Evolutionary conservation across 2,113 vertebrate species (phyloP).

Genomic region (Aleadryas rufinucha): DNA sequence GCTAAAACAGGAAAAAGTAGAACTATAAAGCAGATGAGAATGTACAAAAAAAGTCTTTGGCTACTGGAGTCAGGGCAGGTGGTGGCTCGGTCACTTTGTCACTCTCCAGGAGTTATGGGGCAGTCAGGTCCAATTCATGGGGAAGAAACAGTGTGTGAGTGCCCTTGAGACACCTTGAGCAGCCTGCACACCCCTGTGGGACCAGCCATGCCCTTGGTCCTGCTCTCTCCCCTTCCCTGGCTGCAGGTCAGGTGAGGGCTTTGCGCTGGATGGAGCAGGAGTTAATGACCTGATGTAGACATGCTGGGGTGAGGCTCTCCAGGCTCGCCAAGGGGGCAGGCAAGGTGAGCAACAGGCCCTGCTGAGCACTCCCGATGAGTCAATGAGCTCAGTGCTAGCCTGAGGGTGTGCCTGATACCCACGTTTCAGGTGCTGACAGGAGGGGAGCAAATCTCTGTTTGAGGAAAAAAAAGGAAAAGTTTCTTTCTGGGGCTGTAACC

Average conservation of each 20-base stretch:
- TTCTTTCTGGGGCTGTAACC: neutral
- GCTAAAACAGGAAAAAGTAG: neutral
- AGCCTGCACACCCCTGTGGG: neutral
- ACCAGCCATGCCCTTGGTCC: neutral
- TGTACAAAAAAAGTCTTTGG: neutral
- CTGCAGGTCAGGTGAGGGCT: neutral
- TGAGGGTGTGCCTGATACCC: neutral
- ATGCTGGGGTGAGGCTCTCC: constrained; percentile 2
- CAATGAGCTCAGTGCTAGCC: neutral
- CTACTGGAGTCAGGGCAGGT: neutral
- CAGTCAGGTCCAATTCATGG: neutral
- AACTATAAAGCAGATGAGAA: neutral
- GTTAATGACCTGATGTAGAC: neutral
- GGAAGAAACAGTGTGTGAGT: neutral
- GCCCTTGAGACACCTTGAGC: neutral
- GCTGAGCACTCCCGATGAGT: neutral
- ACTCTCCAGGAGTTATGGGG: neutral
- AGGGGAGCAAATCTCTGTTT: neutral
- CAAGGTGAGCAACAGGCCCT: neutral
- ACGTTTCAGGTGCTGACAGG: neutral
- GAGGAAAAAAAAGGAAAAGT: accelerated
- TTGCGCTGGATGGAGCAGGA: neutral
- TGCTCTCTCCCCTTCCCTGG: neutral
- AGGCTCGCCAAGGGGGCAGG: neutral
- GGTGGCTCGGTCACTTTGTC: neutral